Conservation (phyloP, 1,140 invertebrate species). For the Hycleus phaleratus region DNA sequence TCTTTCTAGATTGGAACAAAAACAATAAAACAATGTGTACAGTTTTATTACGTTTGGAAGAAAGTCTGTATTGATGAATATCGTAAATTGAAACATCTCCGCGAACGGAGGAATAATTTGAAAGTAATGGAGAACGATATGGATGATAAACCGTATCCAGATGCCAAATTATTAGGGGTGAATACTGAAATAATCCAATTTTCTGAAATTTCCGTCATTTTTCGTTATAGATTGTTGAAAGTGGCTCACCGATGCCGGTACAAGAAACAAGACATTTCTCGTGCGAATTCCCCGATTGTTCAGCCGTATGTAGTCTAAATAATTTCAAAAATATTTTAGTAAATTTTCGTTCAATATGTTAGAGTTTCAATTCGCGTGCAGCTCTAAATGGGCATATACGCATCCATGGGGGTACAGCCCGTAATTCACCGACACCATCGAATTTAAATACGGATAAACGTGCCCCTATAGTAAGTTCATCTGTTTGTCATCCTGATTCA, state of each 20-base stretch:
- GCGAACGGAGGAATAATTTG: constrained; percentile 25
- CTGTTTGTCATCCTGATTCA: constrained; percentile 35
- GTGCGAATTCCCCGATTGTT: constrained; percentile 60
- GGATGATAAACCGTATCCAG: constrained; percentile 37
- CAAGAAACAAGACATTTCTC: constrained; percentile 39
- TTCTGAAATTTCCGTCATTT: background rate
- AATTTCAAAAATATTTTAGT: background rate
- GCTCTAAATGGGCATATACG: constrained; percentile 69
- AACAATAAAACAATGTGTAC: constrained; percentile 86
- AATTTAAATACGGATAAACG: constrained; percentile 34
- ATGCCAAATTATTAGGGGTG: constrained; percentile 38
- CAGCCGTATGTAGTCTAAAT: constrained; percentile 48
- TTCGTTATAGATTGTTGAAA: constrained; percentile 35
- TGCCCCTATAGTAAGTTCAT: constrained; percentile 20
- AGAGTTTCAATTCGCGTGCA: constrained; percentile 71
- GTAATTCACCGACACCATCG: constrained; percentile 50
- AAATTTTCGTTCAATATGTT: background rate
- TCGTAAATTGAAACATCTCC: constrained; percentile 48
- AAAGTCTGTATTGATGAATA: constrained; percentile 86
- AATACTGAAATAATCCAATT: constrained; percentile 4
- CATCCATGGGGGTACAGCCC: constrained; percentile 50
- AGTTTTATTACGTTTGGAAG: constrained; percentile 99
- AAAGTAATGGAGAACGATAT: constrained; percentile 25
- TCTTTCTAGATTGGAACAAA: constrained; percentile 70
- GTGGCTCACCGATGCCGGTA: constrained; percentile 35